Base-by-base conservation (phyloP, 2,888 invertebrate species). In the Epirrhoe alternata region DNA sequence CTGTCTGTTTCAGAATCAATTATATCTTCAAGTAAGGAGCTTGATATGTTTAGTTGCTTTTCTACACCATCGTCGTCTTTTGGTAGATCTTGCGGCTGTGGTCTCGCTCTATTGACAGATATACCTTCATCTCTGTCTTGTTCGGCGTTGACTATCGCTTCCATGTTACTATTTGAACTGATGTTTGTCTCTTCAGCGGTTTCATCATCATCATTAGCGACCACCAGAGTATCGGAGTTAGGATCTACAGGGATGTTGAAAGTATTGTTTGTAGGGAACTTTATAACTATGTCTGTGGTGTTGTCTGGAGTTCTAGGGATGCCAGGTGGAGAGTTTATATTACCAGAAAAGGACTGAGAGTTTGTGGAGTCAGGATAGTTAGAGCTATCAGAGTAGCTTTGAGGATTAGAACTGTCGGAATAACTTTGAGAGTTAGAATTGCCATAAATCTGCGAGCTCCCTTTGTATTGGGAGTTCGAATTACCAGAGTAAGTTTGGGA, bases 1-100 rank as follows among this genome's bases (percentile, higher is more conserved):
- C 94, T 83, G 62, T 92, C 86, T 0, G 89, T 92, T 78, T 94
- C 94, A 0, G 93, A 89, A 74, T 92, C 89, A 58, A 94, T 89
- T 69, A 94, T 90, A 52, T 92, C 88, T 64, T 93, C 91, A 75
- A 93, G 75, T 42, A 91, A 80, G 45, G 92, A 85, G 73, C 86
- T 91, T 84, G 92, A 90, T 88, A 87, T 88, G 88, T 93, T 92
- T 73, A 86, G 72, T 78, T 88, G 90, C 74, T 82, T 81, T 61
- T 90, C 89, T 6, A 84, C 74, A 8, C 82, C 81, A 8, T 80
- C 84, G n/a, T 88, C 87, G 6, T 85, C 81, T 50, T 81, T 82
- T 0, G 81, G 77, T 61, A 83, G 78, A 54, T 85, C 84, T 17
- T 78, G 64, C 31, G 78, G 72, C 75, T 85, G 77, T 64, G 85